phyloP scores from a whole-genome alignment of 2,797 vertebrate genomes.

The Vespertilio murinus region DNA sequence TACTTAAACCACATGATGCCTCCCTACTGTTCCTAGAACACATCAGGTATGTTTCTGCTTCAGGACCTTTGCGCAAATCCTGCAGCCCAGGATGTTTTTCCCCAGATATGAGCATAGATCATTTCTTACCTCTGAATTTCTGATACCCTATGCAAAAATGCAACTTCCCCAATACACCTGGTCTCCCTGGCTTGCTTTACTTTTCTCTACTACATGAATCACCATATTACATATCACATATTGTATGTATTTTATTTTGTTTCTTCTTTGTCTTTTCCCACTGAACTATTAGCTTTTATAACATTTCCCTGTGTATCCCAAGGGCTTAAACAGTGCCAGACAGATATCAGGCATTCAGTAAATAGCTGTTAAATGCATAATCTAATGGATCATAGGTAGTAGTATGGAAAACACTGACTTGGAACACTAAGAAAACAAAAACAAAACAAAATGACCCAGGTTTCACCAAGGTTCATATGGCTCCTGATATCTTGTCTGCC shows the following conservation, averaged over 20 bases:
- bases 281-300: neutral
- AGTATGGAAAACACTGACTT: neutral
- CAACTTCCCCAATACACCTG: neutral
- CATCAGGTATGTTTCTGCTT: neutral
- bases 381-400: neutral
- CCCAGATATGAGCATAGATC: neutral
- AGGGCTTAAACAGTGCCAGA: neutral
- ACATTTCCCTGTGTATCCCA: neutral
- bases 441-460: neutral
- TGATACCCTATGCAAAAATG: neutral
- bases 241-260: conserved; percentile 1
- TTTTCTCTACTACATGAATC: neutral
- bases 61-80: neutral
- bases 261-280: conserved; percentile 7
- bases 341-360: neutral
- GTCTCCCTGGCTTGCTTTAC: neutral
- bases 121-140: neutral
- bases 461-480: neutral
- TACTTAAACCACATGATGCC: neutral
- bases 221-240: neutral
- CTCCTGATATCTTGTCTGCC: neutral
- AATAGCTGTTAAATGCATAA: neutral
- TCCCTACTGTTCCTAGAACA: neutral
- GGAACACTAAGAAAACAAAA: neutral
- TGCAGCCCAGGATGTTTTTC: neutral